phyloP scores from a whole-genome alignment of 2,797 vertebrate species.

The Leptoclinus maculatus region DNA sequence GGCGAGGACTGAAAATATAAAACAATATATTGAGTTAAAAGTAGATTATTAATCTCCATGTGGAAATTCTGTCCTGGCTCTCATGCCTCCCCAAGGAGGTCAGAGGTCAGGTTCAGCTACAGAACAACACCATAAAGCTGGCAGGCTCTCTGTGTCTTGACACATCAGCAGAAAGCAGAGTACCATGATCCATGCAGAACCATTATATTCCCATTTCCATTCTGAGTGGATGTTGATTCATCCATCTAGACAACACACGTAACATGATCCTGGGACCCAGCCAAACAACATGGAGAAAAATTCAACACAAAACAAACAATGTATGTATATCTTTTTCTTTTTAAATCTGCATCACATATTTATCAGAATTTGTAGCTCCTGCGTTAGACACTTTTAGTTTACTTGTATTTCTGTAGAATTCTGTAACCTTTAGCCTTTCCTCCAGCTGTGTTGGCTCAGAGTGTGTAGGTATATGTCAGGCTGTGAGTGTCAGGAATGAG shows the following conservation, averaged over 20 bases:
- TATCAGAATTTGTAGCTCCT: slow-evolving; percentile 13
- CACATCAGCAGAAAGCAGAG: slow-evolving; percentile 9
- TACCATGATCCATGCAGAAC: not conserved
- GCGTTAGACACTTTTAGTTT: slow-evolving; percentile 37
- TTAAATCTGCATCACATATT: not conserved
- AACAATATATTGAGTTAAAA: not conserved
- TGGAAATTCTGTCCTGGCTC: not conserved
- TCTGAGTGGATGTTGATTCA: not conserved
- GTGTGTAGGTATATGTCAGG: slow-evolving; percentile 58
- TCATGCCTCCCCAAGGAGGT: not conserved
- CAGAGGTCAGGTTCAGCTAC: slow-evolving; percentile 1
- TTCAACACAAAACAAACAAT: not conserved
- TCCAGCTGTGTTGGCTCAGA: slow-evolving; percentile 80
- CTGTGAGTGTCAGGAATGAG: slow-evolving; percentile 56
- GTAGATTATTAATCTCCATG: slow-evolving; percentile 21
- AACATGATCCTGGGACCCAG: not conserved
- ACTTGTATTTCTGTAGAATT: slow-evolving; percentile 49
- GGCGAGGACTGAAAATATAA: not conserved
- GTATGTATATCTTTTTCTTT: not conserved
- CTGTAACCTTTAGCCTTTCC: slow-evolving; percentile 62
- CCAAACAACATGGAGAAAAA: not conserved
- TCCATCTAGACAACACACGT: too few species aligned
- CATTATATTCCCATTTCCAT: not conserved
- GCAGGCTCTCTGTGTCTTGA: not conserved
- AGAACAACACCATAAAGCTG: not conserved